Evolutionary conservation across 2,113 vertebrate species (phyloP), one percentile per base, ranked within the genome.

Genomic region (Camelus dromedarius): DNA sequence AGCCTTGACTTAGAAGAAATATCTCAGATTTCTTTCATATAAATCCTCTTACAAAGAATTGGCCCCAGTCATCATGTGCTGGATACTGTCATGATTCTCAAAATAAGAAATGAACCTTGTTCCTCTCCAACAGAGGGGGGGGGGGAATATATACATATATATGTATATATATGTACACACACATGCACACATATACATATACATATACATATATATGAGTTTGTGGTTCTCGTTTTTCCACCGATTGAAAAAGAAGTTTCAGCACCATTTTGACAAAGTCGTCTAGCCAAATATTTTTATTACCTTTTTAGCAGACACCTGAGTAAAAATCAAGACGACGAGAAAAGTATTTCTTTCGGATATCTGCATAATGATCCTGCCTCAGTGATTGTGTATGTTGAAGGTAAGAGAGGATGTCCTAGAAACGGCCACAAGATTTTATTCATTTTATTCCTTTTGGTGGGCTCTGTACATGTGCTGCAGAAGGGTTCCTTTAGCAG

Each of bases 301-400:
- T 19, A 66, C 13, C 9, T 69, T 60, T 72, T 69, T 20, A 72
- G 12, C 12, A 56, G 35, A 32, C 6, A 46, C 52, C 83, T 67
- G 60, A 81, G 28, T 88, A 85, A 60, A 87, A 93, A 80, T 81
- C n/a, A 88, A 87, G 73, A 16, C 42, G 32, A n/a, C 50, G 42
- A 69, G 32, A 26, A 42, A 77, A 62, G 3, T 67, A 58, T 66
- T 66, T 91, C 58, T 88, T 32, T 76, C 52, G 32, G 15, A 60
- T 76, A 56, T 4, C 18, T 75, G 24, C 12, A 24, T 67, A 82
- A 85, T 54, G 32, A 46, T 30, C 32, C 20, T 26, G 50, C 11
- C 38, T 79, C 52, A 67, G 54, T 26, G 35, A 13, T 48, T 87
- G 50, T 86, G 0, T 56, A 3, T 42, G 54, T 82, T 81, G 12